Evolutionary conservation across 2,888 invertebrate species (phyloP), one percentile per base, ranked within the genome.

Genomic region (Aplocera efformata): DNA sequence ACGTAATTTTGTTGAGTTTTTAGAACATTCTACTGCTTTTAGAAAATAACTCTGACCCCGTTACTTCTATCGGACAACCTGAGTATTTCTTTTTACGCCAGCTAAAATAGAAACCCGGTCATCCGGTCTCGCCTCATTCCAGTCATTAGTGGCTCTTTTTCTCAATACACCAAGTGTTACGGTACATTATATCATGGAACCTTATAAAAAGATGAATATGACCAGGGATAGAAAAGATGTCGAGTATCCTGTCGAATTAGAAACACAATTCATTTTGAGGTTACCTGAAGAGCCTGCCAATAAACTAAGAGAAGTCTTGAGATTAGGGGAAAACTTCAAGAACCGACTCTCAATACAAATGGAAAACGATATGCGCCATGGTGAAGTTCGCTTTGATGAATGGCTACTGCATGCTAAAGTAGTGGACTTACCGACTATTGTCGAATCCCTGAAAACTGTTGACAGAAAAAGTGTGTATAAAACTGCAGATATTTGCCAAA

Each of bases 401-500:
- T 96, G 96, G 92, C 72, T 95, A 17, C 90, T 97, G 67, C 94
- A 94, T 70, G 93, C 95, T 0, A 98, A 97, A 89, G 91, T 98
- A 21, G 92, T 97, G 0, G 98, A 99, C 76, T 78, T 98, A 30
- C 98, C 98, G 0, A 95, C 97, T 7, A 90, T 98, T 7, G 92
- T 97, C 6, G 98, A 99, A 82, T 95, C 97, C 0, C 83, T 96
- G 41, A 99, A 99, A 88, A 98, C 98, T 0, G 96, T 98, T 40
- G 99, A 99, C 72, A 93, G 92, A 48, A 99, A 98, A 79, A 98
- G 96, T 64, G 96, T 99, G 61, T 99, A 99, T 72, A 99, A 99
- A 89, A 96, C 98, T 1, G 97, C 98, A 0, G 99, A 99, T 76
- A 93, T 99, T 47, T 96, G 96, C 61, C 99, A 98, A 89, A 89